phyloP scores from a whole-genome alignment of 2,888 invertebrate genomes.

The Neoascia interrupta region DNA sequence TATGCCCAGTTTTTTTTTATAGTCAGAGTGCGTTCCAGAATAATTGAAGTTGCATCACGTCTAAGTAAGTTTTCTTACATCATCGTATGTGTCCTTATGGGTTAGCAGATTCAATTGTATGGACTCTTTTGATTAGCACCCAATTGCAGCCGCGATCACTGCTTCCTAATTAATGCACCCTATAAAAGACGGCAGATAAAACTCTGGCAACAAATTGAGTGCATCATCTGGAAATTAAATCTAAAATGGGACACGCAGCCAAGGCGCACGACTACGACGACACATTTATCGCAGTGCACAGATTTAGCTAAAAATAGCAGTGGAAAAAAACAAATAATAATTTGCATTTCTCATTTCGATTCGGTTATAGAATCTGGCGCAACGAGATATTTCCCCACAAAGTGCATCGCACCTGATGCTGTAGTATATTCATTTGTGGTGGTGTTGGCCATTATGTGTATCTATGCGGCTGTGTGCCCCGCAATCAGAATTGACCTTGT shows the following conservation, averaged over 20 bases:
- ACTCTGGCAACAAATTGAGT: background rate
- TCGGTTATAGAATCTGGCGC: slow-evolving; percentile 45
- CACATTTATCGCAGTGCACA: slow-evolving; percentile 34
- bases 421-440: background rate
- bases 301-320: slow-evolving; percentile 56
- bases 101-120: no score
- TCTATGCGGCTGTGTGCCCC: slow-evolving; percentile 39
- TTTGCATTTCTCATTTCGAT: slow-evolving; percentile 63
- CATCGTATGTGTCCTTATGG: no score
- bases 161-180: no score
- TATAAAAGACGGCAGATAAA: no score
- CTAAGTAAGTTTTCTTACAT: no score
- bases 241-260: slow-evolving; percentile 50
- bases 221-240: slow-evolving; percentile 26
- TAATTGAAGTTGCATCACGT: no score
- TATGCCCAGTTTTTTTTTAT: no score
- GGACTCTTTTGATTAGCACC: no score
- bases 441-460: background rate
- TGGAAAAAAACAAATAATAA: slow-evolving; percentile 12
- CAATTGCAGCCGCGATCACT: no score
- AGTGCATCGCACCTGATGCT: slow-evolving; percentile 57
- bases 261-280: slow-evolving; percentile 36
- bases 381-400: slow-evolving; percentile 38
- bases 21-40: no score
- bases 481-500: slow-evolving; percentile 68